Percentiles rank a stretch among this genome's conserved stretches.
Evolutionary conservation across 2,888 invertebrate genomes (phyloP).

Genomic region (Deroplatys truncata): DNA sequence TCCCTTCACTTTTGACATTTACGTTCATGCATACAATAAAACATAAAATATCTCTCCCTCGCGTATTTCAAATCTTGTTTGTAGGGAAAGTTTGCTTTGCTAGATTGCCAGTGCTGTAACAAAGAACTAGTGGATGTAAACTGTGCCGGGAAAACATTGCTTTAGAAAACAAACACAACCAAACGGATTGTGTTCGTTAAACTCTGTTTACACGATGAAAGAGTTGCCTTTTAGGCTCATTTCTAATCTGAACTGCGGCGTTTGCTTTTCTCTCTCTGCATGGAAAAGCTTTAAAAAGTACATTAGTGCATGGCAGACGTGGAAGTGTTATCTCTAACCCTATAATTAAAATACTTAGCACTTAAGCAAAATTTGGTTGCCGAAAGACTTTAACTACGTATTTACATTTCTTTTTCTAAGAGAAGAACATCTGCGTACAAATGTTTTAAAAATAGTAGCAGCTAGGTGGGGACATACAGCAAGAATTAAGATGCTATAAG

Average conservation of each 20-base stretch:
- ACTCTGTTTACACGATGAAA: not conserved
- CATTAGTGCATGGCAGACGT: not conserved
- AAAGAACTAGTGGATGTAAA: not conserved
- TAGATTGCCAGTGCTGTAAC: not conserved
- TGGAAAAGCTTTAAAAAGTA: not conserved
- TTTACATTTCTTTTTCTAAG: too few species aligned
- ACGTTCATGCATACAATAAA: not conserved
- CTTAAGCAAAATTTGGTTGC: not conserved
- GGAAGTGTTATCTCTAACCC: not conserved
- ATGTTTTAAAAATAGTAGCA: too few species aligned
- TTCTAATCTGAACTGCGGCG: not conserved
- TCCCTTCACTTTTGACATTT: not conserved
- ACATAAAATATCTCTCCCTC: not conserved
- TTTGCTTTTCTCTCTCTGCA: not conserved
- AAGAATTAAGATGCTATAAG: too few species aligned
- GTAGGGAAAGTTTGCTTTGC: not conserved
- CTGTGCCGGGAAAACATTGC: not conserved
- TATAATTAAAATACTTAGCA: not conserved
- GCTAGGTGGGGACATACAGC: too few species aligned
- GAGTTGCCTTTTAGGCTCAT: not conserved
- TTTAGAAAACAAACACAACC: too few species aligned
- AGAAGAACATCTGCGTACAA: not conserved
- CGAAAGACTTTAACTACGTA: not conserved
- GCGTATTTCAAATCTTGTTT: not conserved
- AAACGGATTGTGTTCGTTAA: not conserved